Evolutionary conservation across 2,113 vertebrate species (phyloP).

Genomic region (Carassius carassius): DNA sequence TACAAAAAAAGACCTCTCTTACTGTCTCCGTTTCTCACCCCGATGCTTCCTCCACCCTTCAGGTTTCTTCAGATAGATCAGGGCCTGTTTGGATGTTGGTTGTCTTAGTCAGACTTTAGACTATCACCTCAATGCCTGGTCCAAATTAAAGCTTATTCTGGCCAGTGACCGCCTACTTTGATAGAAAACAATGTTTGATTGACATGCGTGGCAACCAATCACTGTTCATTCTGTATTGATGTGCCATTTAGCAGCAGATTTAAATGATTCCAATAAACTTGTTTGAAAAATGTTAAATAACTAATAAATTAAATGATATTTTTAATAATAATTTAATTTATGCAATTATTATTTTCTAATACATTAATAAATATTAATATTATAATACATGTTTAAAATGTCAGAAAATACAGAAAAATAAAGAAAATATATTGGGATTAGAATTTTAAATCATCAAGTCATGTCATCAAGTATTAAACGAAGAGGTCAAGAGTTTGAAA

Average conservation of each 20-base stretch:
- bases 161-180: background rate
- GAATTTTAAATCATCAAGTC: background rate
- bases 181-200: background rate
- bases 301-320: too few species aligned
- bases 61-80: background rate
- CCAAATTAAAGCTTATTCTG: background rate
- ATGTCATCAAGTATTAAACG: background rate
- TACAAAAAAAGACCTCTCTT: constrained; percentile 53
- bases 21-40: background rate
- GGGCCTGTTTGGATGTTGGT: background rate
- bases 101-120: background rate
- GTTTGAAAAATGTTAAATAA: too few species aligned
- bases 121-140: too few species aligned
- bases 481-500: background rate
- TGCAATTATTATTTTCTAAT: too few species aligned
- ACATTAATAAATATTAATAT: too few species aligned
- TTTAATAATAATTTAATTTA: too few species aligned
- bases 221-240: background rate
- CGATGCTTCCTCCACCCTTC: background rate
- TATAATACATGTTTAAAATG: background rate
- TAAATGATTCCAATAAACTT: background rate
- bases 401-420: background rate
- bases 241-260: background rate
- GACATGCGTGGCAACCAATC: background rate
- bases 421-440: background rate